Percentiles rank a stretch among this genome's conserved stretches.
Evolutionary conservation across 2,113 vertebrate genomes (phyloP).

Genomic region (Gobius niger): DNA sequence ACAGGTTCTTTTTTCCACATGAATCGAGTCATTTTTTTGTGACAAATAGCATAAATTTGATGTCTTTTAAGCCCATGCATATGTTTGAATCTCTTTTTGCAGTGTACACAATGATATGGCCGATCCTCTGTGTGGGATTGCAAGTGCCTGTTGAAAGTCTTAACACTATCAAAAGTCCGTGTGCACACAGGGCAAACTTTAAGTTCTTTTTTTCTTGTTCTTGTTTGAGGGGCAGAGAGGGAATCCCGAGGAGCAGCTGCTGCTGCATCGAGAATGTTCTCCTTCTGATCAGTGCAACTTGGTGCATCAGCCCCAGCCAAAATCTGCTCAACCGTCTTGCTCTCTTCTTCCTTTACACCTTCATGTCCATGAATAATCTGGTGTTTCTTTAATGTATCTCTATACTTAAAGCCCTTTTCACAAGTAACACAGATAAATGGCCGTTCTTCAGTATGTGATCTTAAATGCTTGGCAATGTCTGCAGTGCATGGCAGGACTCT

Average conservation of each 20-base stretch:
- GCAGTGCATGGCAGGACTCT: conserved; percentile 61
- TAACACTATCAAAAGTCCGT: conserved; percentile 57
- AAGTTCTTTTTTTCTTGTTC: conserved; percentile 25
- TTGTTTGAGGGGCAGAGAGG: background rate
- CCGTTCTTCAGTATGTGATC: conserved; percentile 67
- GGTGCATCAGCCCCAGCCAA: conserved; percentile 52
- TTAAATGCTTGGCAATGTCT: conserved; percentile 66
- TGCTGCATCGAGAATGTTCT: background rate
- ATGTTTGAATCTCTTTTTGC: conserved; percentile 72
- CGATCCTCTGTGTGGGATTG: conserved; percentile 73
- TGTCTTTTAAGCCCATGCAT: conserved; percentile 73
- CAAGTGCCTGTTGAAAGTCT: conserved; percentile 66
- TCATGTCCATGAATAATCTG: conserved; percentile 73
- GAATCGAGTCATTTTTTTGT: conserved; percentile 60
- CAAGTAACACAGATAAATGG: conserved; percentile 68
- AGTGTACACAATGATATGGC: conserved; percentile 67
- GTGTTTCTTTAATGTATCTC: conserved; percentile 73
- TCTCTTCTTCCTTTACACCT: conserved; percentile 63
- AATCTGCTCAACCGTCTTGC: conserved; percentile 63
- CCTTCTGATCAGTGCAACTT: conserved; percentile 1
- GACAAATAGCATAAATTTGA: conserved; percentile 71
- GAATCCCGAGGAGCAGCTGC: background rate
- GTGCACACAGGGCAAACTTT: conserved; percentile 62
- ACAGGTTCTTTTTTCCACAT: conserved; percentile 51
- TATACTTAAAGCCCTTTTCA: conserved; percentile 75